Conservation (phyloP, 2,888 invertebrate genomes). For the Drosophila atroscutellata region DNA sequence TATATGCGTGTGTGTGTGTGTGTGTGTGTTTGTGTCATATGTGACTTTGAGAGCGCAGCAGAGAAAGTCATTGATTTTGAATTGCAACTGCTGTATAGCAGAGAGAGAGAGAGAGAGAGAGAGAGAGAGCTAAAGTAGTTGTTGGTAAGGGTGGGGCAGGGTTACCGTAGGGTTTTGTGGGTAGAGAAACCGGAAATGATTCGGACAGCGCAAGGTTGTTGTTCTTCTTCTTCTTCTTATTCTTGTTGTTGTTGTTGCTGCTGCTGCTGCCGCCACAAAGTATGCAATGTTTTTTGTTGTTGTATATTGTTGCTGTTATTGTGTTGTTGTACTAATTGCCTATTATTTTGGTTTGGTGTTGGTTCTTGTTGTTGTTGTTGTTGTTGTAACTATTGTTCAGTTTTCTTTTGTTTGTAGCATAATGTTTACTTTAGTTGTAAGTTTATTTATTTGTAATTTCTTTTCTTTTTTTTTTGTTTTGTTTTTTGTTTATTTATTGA, state of each 20-base stretch:
- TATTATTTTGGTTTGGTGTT: slow-evolving; percentile 17
- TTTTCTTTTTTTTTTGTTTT: slow-evolving; percentile 14
- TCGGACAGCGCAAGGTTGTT: slow-evolving; percentile 26
- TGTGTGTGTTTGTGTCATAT: neutral
- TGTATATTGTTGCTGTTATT: slow-evolving; percentile 22
- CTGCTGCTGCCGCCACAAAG: slow-evolving; percentile 25
- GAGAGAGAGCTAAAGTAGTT: neutral
- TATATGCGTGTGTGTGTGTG: slow-evolving; percentile 1
- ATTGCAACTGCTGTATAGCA: slow-evolving; percentile 2
- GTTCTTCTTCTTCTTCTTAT: too few species aligned
- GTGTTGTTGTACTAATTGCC: slow-evolving; percentile 30
- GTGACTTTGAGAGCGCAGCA: slow-evolving; percentile 8
- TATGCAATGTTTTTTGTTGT: slow-evolving; percentile 20
- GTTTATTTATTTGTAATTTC: slow-evolving; percentile 24
- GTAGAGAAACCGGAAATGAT: slow-evolving; percentile 24
- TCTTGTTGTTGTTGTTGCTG: neutral
- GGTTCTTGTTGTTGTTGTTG: slow-evolving; percentile 40
- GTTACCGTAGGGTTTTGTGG: neutral
- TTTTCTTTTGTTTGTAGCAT: slow-evolving; percentile 49
- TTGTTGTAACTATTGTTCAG: slow-evolving; percentile 49
- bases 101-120: neutral
- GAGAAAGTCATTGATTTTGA: slow-evolving; percentile 22
- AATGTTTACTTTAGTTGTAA: slow-evolving; percentile 59
- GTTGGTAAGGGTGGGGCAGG: neutral
- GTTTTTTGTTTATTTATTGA: slow-evolving; percentile 5